Base-by-base conservation (phyloP, 64 coral and sea anemone species). In the Acropora tenuis region DNA sequence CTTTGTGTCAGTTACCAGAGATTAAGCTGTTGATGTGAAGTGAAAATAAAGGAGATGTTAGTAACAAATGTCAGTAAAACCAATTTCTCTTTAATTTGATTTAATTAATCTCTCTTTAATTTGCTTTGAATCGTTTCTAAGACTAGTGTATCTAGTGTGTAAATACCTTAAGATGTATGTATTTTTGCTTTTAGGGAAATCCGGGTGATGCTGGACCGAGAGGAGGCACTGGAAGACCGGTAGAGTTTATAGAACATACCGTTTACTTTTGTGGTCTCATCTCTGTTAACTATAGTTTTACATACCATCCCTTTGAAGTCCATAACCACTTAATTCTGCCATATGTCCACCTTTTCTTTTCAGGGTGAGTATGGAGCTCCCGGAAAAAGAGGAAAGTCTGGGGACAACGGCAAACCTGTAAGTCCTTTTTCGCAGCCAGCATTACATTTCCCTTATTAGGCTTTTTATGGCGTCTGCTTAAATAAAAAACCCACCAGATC, bases 301-400 rank as follows among this genome's bases (percentile, higher is more conserved):
- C 30, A 30, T 30, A 30, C 30, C 30, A 55, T 55, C 52, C 52
- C 5, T 5, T 55, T 55, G 52, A 55, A 7, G 52, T 10, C 10
- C 52, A 55, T 7, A 55, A 10, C 52, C 10, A 10, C 9, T 55
- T 55, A 4, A 5, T 9, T 13, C 45, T 48, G 13, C 47, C 11
- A 3, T 18, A 46, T 16, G 17, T n/a, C 49, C 3, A 16, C 49
- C 18, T 71, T 1, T 44, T 1, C 11, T 85, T 85, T 71, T 7
- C 43, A 85, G 82, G 82, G 82, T 69, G 8, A 69, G 19, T 85
- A 72, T 41, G 82, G 61, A 85, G 82, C 61, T 69, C 45, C 82
- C 30, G 82, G 82, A 71, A 43, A 1, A 5, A 63, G 82, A 59
- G 82, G 82, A 19, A 8, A 43, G 18, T 18, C 82, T 40, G 82